A percentile compares a stretch with the other conserved stretches of the same genome.
These are phyloP conservation scores for Drosophila truncata DNA, from an alignment of 1,140 invertebrate genomes.

Conservation along the genomic window DNA sequence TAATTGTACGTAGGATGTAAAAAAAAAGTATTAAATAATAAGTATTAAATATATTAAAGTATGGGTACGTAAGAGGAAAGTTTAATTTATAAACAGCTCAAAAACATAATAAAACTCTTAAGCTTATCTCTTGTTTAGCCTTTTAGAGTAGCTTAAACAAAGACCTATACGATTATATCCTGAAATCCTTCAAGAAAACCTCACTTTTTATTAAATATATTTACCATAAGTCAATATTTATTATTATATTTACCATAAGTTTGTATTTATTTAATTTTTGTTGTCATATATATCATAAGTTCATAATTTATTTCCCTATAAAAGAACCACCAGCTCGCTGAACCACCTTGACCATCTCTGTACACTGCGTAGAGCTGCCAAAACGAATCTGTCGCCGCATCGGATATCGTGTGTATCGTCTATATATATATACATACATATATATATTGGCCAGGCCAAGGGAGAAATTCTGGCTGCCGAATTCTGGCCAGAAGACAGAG, in stretches of 20 bases:
- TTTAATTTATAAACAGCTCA: too few relatives aligned
- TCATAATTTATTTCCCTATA: background rate
- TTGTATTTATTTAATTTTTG: too few relatives aligned
- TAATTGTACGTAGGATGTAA: too few relatives aligned
- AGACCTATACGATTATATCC: background rate
- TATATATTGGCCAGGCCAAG: slow-evolving; percentile 8
- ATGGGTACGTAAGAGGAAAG: too few relatives aligned
- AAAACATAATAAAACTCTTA: too few relatives aligned
- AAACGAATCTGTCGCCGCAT: slow-evolving; percentile 81
- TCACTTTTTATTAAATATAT: background rate
- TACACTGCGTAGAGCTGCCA: slow-evolving; percentile 60
- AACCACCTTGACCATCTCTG: slow-evolving; percentile 7
- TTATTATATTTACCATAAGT: too few relatives aligned
- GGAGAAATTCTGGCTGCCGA: slow-evolving; percentile 60
- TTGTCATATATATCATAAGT: background rate
- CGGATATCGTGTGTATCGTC: slow-evolving; percentile 47
- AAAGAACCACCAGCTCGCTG: background rate
- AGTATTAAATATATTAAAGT: too few relatives aligned
- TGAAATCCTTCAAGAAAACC: background rate
- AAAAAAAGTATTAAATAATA: too few relatives aligned
- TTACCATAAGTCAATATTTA: background rate
- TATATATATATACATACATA: slow-evolving; percentile 5
- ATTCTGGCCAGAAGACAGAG: slow-evolving; percentile 46
- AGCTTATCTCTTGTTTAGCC: too few relatives aligned
- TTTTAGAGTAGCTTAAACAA: too few relatives aligned